Evolutionary conservation across 1,140 invertebrate species (phyloP), one percentile per base, ranked within the genome.

Genomic region (Sitophilus oryzae): DNA sequence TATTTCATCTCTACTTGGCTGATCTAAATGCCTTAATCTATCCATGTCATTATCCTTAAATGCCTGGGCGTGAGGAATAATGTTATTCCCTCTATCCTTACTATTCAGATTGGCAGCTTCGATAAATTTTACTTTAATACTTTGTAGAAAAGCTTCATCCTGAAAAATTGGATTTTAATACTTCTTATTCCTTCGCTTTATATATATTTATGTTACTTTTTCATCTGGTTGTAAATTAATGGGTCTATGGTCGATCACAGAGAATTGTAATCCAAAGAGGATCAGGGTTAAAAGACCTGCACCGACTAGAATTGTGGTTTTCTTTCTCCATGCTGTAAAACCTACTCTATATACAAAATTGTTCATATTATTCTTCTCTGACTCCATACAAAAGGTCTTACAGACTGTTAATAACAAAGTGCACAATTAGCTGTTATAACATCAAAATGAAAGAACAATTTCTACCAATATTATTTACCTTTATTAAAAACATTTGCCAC

Each of bases 191-290:
- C 51, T 53, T 8, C 37, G 25, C 22, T 16, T 15, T 2, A n/a
- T 20, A 14, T 43, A 43, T 5, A 30, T 6, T 30, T 5, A 30
- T 11, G 11, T 30, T 30, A 30, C 25, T 30, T 30, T 30, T 30
- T 30, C 25, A 30, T 30, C 25, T 6, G 5, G 25, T 5, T 6
- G 5, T 11, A 30, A 46, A 20, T 25, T 25, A 46, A 11, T 11
- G 11, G 15, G 2, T 21, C 61, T 62, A 16, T 64, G 57, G n/a
- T 62, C 60, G 8, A 61, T 37, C 34, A 61, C 52, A 11, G 63
- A 64, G 42, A 66, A 72, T 36, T 72, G 66, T 19, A 72, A 45
- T 8, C 69, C 66, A 55, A 69, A 65, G 25, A 69, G 55, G 22
- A 71, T 60, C 19, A 70, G 45, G 11, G 60, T 49, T 20, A 70